phyloP scores from a whole-genome alignment of 2,113 vertebrate genomes.

The Grantiella picta region DNA sequence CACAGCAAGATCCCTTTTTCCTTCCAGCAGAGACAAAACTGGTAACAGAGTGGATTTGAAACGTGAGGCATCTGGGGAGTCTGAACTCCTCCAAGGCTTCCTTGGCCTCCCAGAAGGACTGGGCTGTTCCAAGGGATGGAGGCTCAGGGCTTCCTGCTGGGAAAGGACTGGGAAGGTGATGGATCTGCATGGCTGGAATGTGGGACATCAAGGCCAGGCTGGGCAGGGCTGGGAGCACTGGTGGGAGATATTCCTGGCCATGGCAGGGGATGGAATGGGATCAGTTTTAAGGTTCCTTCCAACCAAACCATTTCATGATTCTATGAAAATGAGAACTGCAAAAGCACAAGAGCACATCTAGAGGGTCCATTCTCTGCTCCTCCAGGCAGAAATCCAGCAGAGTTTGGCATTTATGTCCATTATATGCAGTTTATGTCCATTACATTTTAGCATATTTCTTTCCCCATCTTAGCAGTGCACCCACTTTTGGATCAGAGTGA shows the following conservation, averaged over 20 bases:
- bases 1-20: background rate
- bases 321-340: background rate
- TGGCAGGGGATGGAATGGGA: background rate
- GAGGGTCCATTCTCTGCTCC: background rate
- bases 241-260: background rate
- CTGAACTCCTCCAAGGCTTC: background rate
- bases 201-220: background rate
- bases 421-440: background rate
- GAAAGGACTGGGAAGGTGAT: background rate
- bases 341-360: background rate
- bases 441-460: background rate
- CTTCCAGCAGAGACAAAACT: background rate
- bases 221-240: background rate
- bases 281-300: background rate
- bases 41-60: background rate
- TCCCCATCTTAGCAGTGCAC: background rate
- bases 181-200: background rate
- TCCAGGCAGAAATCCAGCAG: background rate
- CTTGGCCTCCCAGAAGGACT: fast-evolving
- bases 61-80: background rate
- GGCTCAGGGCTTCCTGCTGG: background rate
- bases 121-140: background rate
- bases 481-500: background rate
- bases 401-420: background rate
- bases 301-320: background rate